A percentile compares a stretch with the other conserved stretches of the same genome.
Conservation (phyloP, 2,113 vertebrate species). For the Aphyosemion australe region DNA sequence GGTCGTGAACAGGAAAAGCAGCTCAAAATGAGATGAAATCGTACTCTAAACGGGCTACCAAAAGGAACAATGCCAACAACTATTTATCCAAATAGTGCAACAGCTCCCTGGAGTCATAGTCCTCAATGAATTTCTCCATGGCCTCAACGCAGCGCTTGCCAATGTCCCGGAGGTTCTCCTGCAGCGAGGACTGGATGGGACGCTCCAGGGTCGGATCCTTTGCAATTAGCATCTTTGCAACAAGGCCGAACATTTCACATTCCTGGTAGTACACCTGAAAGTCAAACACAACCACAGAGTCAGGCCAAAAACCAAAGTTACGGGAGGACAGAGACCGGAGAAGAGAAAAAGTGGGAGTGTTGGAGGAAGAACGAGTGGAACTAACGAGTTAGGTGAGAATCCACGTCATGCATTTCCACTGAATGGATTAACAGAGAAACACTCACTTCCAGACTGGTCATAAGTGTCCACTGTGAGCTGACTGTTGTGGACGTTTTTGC, state of each 20-base stretch:
- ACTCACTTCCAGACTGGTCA: conserved; percentile 18
- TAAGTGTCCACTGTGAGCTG: conserved; percentile 1
- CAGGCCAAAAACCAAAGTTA: not conserved
- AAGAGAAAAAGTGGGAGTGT: conserved; percentile 6
- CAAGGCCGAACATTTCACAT: conserved; percentile 77
- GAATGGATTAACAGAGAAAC: not conserved
- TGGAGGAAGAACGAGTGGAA: not conserved
- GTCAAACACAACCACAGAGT: conserved; percentile 15
- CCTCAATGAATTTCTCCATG: conserved; percentile 79
- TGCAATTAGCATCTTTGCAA: conserved; percentile 79
- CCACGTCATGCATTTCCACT: too few species aligned
- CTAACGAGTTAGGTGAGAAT: conserved; percentile 27
- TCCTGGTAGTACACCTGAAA: conserved; percentile 78
- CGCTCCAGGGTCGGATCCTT: conserved; percentile 75
- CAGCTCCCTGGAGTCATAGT: conserved; percentile 69
- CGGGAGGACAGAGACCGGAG: too few species aligned
- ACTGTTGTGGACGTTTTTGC: conserved; percentile 25
- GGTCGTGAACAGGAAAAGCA: conserved; percentile 8
- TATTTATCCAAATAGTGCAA: conserved; percentile 14
- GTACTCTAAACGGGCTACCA: too few species aligned
- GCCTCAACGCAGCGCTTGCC: conserved; percentile 72
- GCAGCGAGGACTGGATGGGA: conserved; percentile 71
- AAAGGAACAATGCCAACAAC: too few species aligned
- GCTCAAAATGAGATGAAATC: too few species aligned
- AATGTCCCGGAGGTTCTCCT: conserved; percentile 76